Percentiles rank a stretch among this genome's conserved stretches.
phyloP scores from a whole-genome alignment of 2,888 invertebrate genomes.

The Antitype chi region DNA sequence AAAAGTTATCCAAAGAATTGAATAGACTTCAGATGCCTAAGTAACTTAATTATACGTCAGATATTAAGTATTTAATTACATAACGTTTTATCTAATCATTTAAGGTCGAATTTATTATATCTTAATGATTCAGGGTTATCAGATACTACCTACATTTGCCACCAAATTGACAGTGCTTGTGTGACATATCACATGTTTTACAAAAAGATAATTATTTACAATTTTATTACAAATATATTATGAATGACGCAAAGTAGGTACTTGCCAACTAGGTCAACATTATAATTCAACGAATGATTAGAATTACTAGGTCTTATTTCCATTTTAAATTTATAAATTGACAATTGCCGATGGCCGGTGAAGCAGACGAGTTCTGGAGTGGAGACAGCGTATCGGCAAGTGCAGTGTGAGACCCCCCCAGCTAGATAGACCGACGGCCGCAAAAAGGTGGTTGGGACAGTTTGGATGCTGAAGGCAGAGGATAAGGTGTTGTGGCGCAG shows the following conservation, averaged over 20 bases:
- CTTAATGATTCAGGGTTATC: conserved; percentile 51
- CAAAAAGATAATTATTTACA: conserved; percentile 13
- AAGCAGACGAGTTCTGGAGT: neutral
- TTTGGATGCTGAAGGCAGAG: neutral
- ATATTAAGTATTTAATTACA: conserved; percentile 40
- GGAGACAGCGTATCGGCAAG: neutral
- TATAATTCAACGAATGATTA: no score
- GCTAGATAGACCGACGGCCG: neutral
- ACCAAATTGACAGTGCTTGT: conserved; percentile 12
- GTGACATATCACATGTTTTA: conserved; percentile 23
- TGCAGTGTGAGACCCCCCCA: neutral
- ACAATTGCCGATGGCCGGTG: neutral
- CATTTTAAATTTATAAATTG: neutral
- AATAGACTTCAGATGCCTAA: neutral
- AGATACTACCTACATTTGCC: conserved; percentile 27
- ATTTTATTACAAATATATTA: conserved; percentile 17
- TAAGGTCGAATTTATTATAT: conserved; percentile 47
- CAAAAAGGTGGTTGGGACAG: neutral
- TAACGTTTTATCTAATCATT: conserved; percentile 47
- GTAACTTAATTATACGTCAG: conserved; percentile 18
- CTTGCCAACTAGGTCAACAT: neutral
- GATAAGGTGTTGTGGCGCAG: neutral
- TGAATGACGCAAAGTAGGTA: neutral
- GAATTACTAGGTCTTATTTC: no score
- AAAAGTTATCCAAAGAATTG: conserved; percentile 6